Conservation (phyloP, 92 coral and sea anemone genomes). For the Phenganax marumi region DNA sequence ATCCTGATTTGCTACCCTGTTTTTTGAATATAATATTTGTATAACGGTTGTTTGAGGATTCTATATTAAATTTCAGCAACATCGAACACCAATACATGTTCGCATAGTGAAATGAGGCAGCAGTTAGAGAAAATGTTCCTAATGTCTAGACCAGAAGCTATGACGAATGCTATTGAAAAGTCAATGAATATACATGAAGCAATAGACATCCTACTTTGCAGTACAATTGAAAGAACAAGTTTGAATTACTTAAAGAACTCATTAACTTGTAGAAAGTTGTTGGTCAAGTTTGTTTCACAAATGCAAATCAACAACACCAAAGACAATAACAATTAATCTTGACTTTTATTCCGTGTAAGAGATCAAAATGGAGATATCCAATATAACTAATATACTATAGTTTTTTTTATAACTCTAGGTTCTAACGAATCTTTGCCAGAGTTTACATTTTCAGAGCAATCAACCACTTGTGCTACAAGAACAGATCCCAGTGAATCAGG, state of each 20-base stretch:
- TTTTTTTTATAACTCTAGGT: background rate
- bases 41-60: background rate
- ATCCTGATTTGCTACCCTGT: constrained; percentile 40
- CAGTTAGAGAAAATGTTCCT: constrained; percentile 2
- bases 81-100: background rate
- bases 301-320: too few relatives aligned
- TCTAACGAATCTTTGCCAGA: background rate
- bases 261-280: too few relatives aligned
- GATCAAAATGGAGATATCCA: too few relatives aligned
- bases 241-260: background rate
- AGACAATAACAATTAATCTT: too few relatives aligned
- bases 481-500: background rate
- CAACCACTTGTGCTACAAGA: background rate
- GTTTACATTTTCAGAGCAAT: background rate
- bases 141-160: background rate
- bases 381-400: too few relatives aligned
- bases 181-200: background rate
- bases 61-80: background rate
- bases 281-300: too few relatives aligned
- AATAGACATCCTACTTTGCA: background rate
- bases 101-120: background rate
- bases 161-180: constrained; percentile 7
- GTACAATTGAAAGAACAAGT: background rate
- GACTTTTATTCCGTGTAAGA: too few relatives aligned
- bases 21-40: background rate